Evolutionary conservation across 35 echinoderm and acorn worm species (phyloP).

Genomic region (Apostichopus californicus): DNA sequence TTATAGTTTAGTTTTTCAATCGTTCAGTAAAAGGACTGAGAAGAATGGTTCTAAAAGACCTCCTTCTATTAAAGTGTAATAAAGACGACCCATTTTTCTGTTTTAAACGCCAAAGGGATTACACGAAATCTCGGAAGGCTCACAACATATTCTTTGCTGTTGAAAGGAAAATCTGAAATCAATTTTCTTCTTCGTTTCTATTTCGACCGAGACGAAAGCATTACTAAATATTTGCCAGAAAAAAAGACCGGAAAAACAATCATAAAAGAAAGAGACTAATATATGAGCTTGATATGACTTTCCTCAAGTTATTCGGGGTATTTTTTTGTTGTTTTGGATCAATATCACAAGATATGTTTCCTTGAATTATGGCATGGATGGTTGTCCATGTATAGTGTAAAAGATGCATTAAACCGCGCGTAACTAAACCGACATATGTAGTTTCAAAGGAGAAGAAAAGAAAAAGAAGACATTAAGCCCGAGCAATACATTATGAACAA

Average conservation of each 20-base stretch:
- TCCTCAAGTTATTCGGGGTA: neutral
- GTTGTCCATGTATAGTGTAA: neutral
- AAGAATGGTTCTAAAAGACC: too few species aligned
- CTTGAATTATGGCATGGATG: neutral
- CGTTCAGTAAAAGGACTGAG: too few species aligned
- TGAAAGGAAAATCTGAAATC: neutral
- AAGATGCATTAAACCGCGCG: too few species aligned
- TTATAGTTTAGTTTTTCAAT: too few species aligned
- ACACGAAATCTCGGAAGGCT: neutral
- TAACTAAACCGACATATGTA: too few species aligned
- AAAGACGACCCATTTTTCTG: neutral
- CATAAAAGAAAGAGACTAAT: too few species aligned
- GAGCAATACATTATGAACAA: too few species aligned
- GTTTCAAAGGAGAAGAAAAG: too few species aligned
- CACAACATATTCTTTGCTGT: neutral
- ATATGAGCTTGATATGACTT: neutral
- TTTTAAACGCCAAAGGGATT: neutral
- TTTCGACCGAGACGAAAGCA: neutral
- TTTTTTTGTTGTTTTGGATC: neutral
- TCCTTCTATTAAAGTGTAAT: too few species aligned
- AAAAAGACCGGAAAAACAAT: neutral
- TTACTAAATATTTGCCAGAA: neutral
- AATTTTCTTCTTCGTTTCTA: neutral
- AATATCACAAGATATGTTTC: neutral
- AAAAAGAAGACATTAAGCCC: too few species aligned